Base-by-base conservation (phyloP, 2,113 vertebrate species). In the Sinocyclocheilus anshuiensis region DNA sequence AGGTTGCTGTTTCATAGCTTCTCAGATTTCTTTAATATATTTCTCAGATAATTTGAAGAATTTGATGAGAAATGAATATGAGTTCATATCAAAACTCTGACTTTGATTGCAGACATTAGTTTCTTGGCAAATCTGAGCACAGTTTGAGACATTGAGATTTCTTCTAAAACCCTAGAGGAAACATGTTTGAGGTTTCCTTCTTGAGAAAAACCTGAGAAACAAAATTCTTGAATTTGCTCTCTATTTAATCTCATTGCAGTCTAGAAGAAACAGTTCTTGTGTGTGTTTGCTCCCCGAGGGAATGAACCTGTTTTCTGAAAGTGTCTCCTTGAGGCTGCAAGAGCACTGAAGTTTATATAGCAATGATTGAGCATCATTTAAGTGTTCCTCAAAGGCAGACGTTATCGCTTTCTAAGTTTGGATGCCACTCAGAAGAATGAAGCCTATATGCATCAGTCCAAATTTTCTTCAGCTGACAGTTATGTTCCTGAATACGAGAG, bases 241-340 rank as follows among this genome's bases (percentile, higher is more conserved):
- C 20, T 76, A 76, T 7, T 76, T 45, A 76, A 50, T 50, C 72
- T 75, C 74, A 26, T 74, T 42, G 42, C 74, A 45, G n/a, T 76
- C 42, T 24, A 16, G 13, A 7, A 76, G 74, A 50, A 76, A 76
- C 22, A 3, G 5, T 50, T 76, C 22, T 48, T 13, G 3, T 72
- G 10, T 48, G n/a, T 11, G 10, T n/a, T 6, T 24, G 42, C 2
- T 50, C 74, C 74, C 74, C 7, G n/a, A 26, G 74, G 12, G 42
- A 42, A 48, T 76, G 42, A 50, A 76, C 74, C 42, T 76, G 42
- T 50, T 50, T 75, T 76, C 12, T 26, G 12, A 50, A 76, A 76
- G 74, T 26, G 74, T 76, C 74, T 76, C 2, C 42, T 76, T 76
- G 74, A 45, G 42, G 74, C 42, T 76, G n/a, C 72, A 26, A 50